These are phyloP conservation scores for Malacoraja senta DNA, from an alignment of 2,797 vertebrate species.

Conservation along the genomic window DNA sequence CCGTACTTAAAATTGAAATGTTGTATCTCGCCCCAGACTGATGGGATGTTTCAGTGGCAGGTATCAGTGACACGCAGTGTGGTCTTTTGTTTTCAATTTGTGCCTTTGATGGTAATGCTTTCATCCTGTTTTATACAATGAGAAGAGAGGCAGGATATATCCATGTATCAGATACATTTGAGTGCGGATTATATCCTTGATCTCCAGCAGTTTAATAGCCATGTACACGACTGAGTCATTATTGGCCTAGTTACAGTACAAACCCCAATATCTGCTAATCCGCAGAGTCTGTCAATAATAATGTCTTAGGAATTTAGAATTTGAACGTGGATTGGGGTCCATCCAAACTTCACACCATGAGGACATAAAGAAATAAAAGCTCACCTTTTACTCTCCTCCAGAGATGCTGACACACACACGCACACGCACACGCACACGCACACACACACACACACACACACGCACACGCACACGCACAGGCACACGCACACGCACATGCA, in stretches of 20 bases:
- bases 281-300: not conserved
- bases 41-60: constrained; percentile 28
- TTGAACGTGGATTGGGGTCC: not conserved
- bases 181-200: not conserved
- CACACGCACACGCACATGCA: too few species aligned
- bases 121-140: constrained; percentile 23
- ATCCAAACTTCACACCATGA: not conserved
- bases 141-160: not conserved
- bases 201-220: not conserved
- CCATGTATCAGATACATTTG: not conserved
- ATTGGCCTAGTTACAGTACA: constrained; percentile 15
- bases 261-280: not conserved
- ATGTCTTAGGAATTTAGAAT: not conserved
- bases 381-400: too few species aligned
- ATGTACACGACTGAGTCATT: constrained; percentile 7
- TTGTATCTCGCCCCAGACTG: not conserved
- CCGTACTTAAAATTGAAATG: not conserved
- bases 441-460: too few species aligned
- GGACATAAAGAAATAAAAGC: too few species aligned
- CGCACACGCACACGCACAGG: too few species aligned
- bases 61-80: constrained; percentile 14
- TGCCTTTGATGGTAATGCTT: constrained; percentile 10
- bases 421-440: too few species aligned
- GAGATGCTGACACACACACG: too few species aligned
- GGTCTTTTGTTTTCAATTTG: not conserved